Conservation (phyloP, 1,140 invertebrate species). For the Drosophila auraria region DNA sequence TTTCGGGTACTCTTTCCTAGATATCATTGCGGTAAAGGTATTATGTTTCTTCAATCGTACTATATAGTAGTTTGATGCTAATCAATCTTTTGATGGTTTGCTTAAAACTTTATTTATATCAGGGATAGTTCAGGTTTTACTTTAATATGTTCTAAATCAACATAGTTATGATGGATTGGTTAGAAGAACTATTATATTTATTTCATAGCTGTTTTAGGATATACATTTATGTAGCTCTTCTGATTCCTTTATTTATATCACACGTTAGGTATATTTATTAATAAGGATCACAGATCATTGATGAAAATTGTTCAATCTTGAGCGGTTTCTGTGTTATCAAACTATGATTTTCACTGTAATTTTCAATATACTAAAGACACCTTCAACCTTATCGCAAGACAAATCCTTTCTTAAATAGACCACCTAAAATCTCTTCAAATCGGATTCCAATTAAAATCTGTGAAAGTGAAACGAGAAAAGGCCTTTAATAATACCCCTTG, state of each 20-base stretch:
- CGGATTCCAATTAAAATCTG: slow-evolving; percentile 9
- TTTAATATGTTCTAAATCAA: neutral
- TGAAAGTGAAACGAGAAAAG: slow-evolving; percentile 32
- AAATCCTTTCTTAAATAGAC: neutral
- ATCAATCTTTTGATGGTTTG: neutral
- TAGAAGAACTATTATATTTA: neutral
- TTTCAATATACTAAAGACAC: neutral
- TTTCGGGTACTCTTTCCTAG: slow-evolving; percentile 2
- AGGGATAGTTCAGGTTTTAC: neutral
- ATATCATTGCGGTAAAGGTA: neutral
- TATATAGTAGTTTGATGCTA: neutral
- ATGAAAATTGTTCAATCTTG: neutral
- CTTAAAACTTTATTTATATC: neutral
- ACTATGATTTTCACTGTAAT: no score
- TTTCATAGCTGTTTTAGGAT: neutral
- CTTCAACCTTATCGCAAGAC: neutral
- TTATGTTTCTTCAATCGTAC: neutral
- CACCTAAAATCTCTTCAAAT: neutral
- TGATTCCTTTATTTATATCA: neutral
- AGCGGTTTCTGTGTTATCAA: neutral
- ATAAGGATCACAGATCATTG: neutral
- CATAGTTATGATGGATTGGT: neutral
- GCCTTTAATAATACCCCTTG: slow-evolving; percentile 8
- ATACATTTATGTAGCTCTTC: rapidly evolving
- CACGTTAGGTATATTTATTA: neutral